Evolutionary conservation across 2,113 vertebrate species (phyloP).

Genomic region (Aviceda subcristata): DNA sequence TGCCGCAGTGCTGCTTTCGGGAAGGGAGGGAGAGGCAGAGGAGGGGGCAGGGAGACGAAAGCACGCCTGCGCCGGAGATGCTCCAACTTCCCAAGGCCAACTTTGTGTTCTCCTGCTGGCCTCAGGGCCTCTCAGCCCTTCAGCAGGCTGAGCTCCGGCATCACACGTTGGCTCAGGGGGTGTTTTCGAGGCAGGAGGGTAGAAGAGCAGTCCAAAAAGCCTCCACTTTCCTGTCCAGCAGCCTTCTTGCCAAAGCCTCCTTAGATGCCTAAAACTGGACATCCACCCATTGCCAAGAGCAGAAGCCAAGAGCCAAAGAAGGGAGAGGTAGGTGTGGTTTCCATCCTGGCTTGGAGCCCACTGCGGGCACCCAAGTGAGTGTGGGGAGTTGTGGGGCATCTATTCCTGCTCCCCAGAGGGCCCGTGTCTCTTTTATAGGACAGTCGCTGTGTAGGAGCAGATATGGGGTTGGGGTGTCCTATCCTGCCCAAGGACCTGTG

Average conservation of each 20-base stretch:
- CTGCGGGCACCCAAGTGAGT: background rate
- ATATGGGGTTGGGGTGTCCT: background rate
- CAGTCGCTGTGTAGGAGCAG: background rate
- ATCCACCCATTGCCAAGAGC: background rate
- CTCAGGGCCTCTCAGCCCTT: accelerated
- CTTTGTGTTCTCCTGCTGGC: background rate
- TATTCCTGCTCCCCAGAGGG: accelerated
- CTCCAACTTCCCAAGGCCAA: conserved; percentile 7
- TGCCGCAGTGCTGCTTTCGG: conserved; percentile 61
- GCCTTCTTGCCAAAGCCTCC: background rate
- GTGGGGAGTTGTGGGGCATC: background rate
- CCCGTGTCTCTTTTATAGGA: accelerated
- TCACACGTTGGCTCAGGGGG: accelerated
- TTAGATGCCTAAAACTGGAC: background rate
- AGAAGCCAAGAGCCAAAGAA: background rate
- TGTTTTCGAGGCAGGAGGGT: background rate
- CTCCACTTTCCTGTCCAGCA: background rate
- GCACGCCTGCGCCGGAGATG: background rate
- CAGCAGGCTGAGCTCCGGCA: background rate
- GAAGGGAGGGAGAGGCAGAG: background rate
- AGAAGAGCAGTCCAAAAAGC: background rate
- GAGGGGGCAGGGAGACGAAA: background rate
- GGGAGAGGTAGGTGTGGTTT: background rate
- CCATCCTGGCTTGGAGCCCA: background rate
- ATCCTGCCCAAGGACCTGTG: background rate